A percentile compares a stretch with the other conserved stretches of the same genome.
These are phyloP conservation scores for Podarcis cretensis DNA, from an alignment of 2,113 vertebrate species.

Conservation along the genomic window DNA sequence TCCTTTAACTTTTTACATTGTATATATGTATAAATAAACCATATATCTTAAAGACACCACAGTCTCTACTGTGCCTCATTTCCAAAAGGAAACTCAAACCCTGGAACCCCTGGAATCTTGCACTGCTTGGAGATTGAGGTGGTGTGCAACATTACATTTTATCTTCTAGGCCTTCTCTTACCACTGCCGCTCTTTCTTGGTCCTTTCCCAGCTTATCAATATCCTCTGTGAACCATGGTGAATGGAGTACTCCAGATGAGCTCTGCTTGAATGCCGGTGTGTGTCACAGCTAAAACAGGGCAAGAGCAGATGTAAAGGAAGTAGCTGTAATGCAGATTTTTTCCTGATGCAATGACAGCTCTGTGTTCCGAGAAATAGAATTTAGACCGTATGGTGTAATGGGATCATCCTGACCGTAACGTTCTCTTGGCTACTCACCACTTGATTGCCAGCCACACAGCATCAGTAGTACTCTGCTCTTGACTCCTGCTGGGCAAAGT, in stretches of 20 bases:
- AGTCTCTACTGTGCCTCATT: too few relatives aligned
- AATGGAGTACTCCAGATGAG: neutral
- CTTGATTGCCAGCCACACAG: slow-evolving; percentile 3
- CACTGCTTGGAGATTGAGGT: too few relatives aligned
- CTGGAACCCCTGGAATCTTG: too few relatives aligned
- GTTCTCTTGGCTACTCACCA: neutral
- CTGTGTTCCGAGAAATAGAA: neutral
- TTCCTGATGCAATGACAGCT: neutral
- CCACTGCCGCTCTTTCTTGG: too few relatives aligned
- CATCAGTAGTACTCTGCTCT: neutral
- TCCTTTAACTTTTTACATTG: too few relatives aligned
- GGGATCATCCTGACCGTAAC: neutral
- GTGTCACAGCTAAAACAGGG: neutral
- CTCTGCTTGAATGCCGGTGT: neutral
- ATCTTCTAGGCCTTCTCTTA: neutral
- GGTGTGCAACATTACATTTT: neutral
- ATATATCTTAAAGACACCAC: too few relatives aligned
- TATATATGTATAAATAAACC: too few relatives aligned
- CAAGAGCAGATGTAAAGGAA: neutral
- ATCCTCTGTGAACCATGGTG: neutral
- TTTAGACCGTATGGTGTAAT: neutral
- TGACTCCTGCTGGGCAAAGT: neutral
- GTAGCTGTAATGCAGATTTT: too few relatives aligned
- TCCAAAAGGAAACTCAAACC: too few relatives aligned
- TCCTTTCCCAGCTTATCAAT: neutral